phyloP scores from a whole-genome alignment of 2,797 vertebrate genomes.

The Xiphorhynchus erythropygius region DNA sequence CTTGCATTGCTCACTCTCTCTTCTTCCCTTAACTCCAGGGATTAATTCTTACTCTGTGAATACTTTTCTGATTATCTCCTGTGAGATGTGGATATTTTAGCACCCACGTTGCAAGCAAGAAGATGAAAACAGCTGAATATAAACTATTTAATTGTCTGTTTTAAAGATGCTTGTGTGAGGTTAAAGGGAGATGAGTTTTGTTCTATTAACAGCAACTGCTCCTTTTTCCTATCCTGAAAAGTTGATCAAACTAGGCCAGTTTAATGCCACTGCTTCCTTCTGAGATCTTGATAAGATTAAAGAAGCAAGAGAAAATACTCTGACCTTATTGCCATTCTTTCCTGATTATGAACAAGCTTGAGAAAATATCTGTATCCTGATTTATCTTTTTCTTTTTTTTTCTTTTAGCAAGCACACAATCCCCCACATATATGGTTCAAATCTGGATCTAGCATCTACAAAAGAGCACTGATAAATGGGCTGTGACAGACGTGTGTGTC shows the following conservation, averaged over 20 bases:
- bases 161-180: neutral
- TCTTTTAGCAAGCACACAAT: neutral
- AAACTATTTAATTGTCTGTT: neutral
- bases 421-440: rapidly evolving
- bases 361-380: neutral
- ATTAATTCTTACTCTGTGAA: neutral
- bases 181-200: neutral
- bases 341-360: neutral
- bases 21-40: neutral
- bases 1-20: neutral
- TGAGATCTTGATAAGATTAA: neutral
- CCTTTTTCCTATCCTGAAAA: neutral
- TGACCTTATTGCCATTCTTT: neutral
- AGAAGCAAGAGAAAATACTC: neutral
- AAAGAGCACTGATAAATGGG: neutral
- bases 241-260: neutral
- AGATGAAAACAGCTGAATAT: neutral
- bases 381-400: no score
- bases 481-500: neutral
- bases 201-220: neutral
- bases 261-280: neutral
- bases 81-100: neutral
- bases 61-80: neutral
- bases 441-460: neutral
- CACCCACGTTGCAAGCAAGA: neutral